phyloP scores from a whole-genome alignment of 2,888 invertebrate genomes.

The Acanthosepion pharaonis region DNA sequence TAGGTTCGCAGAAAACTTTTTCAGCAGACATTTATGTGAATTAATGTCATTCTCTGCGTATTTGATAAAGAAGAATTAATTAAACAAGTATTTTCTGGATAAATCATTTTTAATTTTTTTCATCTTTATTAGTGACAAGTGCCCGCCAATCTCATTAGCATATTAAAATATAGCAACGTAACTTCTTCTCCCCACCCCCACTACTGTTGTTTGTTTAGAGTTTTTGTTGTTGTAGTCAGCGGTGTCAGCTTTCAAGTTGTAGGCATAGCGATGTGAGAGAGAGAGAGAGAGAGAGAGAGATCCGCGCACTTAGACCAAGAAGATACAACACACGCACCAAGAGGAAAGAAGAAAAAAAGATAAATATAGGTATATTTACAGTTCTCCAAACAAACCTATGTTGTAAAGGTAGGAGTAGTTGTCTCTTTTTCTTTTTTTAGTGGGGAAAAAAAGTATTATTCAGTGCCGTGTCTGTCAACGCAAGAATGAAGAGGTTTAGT shows the following conservation, averaged over 20 bases:
- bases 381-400: not conserved
- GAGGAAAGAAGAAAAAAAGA: not conserved
- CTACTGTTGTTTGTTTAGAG: not conserved
- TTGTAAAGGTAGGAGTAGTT: not conserved
- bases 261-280: not conserved
- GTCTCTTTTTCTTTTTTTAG: not conserved
- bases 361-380: not conserved
- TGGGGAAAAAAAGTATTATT: not conserved
- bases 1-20: not conserved
- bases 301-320: not conserved
- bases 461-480: not conserved
- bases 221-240: not conserved
- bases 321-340: not conserved
- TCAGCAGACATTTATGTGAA: not conserved
- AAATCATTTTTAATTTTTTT: not conserved
- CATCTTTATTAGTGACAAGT: not conserved
- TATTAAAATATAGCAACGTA: slow-evolving; percentile 33
- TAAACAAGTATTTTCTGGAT: not conserved
- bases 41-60: not conserved
- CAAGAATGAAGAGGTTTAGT: not conserved
- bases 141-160: not conserved
- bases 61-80: not conserved
- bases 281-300: too few relatives aligned
- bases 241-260: not conserved
- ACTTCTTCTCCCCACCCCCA: not conserved